These are phyloP conservation scores for Siniperca chuatsi DNA, from an alignment of 2,113 vertebrate species.

Conservation along the genomic window DNA sequence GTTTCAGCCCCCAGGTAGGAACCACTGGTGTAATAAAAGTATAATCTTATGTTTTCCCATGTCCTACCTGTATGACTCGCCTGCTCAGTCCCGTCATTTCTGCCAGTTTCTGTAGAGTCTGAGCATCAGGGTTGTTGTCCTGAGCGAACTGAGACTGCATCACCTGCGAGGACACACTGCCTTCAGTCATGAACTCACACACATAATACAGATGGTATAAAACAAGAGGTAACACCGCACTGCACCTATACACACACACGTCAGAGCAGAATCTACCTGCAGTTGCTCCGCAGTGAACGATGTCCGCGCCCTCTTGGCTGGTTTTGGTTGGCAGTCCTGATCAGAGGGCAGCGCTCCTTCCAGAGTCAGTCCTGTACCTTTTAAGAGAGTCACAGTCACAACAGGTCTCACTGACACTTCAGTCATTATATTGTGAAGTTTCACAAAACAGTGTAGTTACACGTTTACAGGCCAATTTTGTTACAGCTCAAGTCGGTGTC, in stretches of 20 bases:
- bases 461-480: constrained; percentile 10
- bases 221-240: background rate
- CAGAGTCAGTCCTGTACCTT: constrained; percentile 92
- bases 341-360: constrained; percentile 93
- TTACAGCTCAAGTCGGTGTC: background rate
- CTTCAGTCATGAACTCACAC: constrained; percentile 3
- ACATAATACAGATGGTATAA: background rate
- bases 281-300: constrained; percentile 96
- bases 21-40: background rate
- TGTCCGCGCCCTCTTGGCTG: constrained; percentile 93
- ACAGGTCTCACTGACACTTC: background rate
- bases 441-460: background rate
- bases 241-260: background rate
- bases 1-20: background rate
- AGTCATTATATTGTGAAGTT: background rate
- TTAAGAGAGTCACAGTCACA: constrained; percentile 17
- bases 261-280: constrained; percentile 82
- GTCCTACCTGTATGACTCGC: constrained; percentile 93
- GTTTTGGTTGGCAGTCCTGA: constrained; percentile 95
- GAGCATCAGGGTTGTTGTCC: constrained; percentile 94
- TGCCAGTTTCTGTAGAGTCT: constrained; percentile 92
- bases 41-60: background rate
- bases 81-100: constrained; percentile 95
- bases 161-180: constrained; percentile 81
- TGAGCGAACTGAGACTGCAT: constrained; percentile 95